Evolutionary conservation across 2,888 invertebrate genomes (phyloP).

Genomic region (Pyrrhosoma nymphula): DNA sequence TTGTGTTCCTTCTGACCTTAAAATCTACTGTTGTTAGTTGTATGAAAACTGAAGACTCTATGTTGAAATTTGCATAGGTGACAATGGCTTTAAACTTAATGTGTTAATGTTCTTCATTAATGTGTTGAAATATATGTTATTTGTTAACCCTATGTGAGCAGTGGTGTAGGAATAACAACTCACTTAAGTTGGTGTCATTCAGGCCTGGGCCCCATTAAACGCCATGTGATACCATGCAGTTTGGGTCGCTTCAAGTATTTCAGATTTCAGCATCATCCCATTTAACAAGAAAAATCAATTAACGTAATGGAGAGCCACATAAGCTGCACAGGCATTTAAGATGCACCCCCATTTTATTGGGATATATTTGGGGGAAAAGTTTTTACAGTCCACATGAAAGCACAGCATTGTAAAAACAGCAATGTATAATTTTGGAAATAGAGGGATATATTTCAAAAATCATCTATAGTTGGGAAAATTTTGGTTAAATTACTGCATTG

Average conservation of each 20-base stretch:
- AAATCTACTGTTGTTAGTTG: background rate
- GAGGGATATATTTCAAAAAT: no score
- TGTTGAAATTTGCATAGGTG: background rate
- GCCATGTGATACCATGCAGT: background rate
- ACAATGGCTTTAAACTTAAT: conserved; percentile 41
- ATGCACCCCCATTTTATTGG: no score
- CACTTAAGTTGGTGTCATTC: background rate
- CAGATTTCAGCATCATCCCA: background rate
- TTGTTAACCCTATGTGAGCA: background rate
- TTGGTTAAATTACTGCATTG: no score
- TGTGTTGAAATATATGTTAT: conserved; percentile 3
- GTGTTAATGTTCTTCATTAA: background rate
- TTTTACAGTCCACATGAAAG: no score
- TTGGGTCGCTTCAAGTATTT: background rate
- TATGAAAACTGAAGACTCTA: background rate
- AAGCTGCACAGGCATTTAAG: no score
- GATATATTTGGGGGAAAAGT: no score
- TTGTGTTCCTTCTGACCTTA: background rate
- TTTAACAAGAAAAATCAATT: background rate
- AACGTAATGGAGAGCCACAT: no score
- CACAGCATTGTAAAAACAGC: no score
- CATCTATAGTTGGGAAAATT: no score
- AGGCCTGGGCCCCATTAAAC: background rate
- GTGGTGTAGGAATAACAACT: background rate
- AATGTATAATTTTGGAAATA: no score